phyloP scores from a whole-genome alignment of 2,888 invertebrate genomes.

The Leucophora obtusa region DNA sequence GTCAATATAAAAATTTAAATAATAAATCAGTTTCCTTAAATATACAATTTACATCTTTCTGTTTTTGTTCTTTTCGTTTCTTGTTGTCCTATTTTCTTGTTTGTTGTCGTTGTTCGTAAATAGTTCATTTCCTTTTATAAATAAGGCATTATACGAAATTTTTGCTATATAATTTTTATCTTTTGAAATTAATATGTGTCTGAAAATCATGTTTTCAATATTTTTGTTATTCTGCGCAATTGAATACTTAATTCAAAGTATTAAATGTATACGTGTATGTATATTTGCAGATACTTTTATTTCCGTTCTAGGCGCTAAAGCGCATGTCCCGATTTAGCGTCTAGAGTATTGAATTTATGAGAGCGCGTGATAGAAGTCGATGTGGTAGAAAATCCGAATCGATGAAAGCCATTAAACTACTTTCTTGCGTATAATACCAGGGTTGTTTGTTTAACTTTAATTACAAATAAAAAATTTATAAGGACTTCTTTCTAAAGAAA shows the following conservation, averaged over 20 bases:
- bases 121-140: slow-evolving; percentile 55
- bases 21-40: not conserved
- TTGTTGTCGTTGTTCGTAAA: slow-evolving; percentile 41
- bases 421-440: not conserved
- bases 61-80: slow-evolving; percentile 35
- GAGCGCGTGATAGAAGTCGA: not conserved
- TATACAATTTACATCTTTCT: not conserved
- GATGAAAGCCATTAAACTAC: slow-evolving; percentile 33
- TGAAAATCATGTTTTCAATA: not conserved
- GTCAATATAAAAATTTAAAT: not conserved
- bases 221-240: slow-evolving; percentile 32
- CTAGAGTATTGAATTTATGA: slow-evolving; percentile 8
- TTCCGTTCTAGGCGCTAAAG: slow-evolving; percentile 35
- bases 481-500: not conserved
- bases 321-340: slow-evolving; percentile 59
- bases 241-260: slow-evolving; percentile 35
- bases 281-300: slow-evolving; percentile 53
- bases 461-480: not conserved
- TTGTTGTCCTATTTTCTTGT: slow-evolving; percentile 2
- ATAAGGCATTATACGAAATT: slow-evolving; percentile 18
- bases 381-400: not conserved
- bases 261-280: not conserved
- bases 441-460: not conserved
- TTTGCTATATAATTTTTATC: slow-evolving; percentile 22
- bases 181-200: slow-evolving; percentile 18